These are phyloP conservation scores for Rugalucina vietnamica DNA, from an alignment of 2,888 invertebrate species.

Conservation along the genomic window DNA sequence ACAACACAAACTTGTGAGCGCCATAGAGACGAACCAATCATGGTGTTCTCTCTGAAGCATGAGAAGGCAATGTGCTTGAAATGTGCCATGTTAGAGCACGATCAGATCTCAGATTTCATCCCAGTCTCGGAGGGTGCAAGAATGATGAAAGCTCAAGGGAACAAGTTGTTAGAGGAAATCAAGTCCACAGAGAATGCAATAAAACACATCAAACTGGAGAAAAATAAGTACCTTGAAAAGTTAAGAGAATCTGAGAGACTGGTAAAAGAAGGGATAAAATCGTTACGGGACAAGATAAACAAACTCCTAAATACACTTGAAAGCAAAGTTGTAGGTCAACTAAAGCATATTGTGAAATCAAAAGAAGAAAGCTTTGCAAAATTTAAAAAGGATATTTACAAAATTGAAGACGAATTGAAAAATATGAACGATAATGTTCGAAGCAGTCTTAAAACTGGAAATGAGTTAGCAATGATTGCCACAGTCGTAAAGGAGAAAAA, in stretches of 20 bases:
- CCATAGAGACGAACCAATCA: conserved; percentile 53
- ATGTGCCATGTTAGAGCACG: conserved; percentile 59
- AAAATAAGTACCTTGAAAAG: conserved; percentile 30
- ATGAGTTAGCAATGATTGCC: conserved; percentile 34
- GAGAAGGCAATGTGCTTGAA: conserved; percentile 57
- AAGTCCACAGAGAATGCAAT: conserved; percentile 27
- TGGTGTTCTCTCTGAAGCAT: conserved; percentile 40
- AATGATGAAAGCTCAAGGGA: conserved; percentile 37
- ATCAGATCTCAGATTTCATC: conserved; percentile 48
- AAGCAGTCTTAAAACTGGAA: conserved; percentile 27
- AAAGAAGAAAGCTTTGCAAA: conserved; percentile 31
- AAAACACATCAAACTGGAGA: conserved; percentile 30
- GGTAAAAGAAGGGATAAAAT: conserved; percentile 38
- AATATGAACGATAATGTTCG: conserved; percentile 36
- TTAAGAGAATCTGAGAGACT: conserved; percentile 37
- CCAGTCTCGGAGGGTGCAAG: conserved; percentile 54
- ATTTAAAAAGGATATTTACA: conserved; percentile 35
- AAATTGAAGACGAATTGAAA: conserved; percentile 47
- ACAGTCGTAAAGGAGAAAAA: conserved; percentile 39
- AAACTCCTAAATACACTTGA: conserved; percentile 52
- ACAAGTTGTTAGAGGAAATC: conserved; percentile 44
- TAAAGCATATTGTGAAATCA: conserved; percentile 39
- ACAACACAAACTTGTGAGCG: conserved; percentile 26
- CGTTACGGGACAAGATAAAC: conserved; percentile 35
- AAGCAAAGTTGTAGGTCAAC: conserved; percentile 36